These are phyloP conservation scores for Watersipora subatra DNA, from an alignment of 1,140 invertebrate species.

Conservation along the genomic window DNA sequence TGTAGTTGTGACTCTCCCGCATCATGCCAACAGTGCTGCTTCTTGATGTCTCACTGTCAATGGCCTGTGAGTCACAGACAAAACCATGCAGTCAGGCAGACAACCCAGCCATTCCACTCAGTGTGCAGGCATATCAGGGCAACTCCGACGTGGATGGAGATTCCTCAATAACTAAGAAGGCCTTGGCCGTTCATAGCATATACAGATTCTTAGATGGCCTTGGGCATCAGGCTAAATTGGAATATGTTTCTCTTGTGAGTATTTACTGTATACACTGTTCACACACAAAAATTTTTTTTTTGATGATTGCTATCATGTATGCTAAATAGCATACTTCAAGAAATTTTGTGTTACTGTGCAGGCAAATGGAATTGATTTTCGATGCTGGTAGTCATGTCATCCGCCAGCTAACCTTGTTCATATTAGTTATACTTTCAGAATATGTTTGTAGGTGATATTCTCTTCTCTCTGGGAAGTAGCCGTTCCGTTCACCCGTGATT, in stretches of 20 bases:
- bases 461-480: conserved; percentile 65
- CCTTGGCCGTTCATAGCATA: conserved; percentile 68
- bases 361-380: too few species aligned
- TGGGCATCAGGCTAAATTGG: conserved; percentile 63
- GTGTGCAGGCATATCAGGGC: too few species aligned
- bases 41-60: conserved; percentile 63
- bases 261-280: conserved; percentile 9
- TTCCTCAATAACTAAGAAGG: conserved; percentile 48
- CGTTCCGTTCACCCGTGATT: conserved; percentile 69
- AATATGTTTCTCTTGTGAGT: conserved; percentile 74
- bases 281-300: too few species aligned
- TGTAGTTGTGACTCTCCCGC: too few species aligned
- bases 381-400: too few species aligned
- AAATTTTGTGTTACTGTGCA: too few species aligned
- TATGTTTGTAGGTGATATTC: conserved; percentile 54
- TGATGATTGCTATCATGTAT: too few species aligned
- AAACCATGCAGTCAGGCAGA: too few species aligned
- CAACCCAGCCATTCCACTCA: too few species aligned
- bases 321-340: too few species aligned
- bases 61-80: conserved; percentile 54
- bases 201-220: conserved; percentile 72
- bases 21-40: conserved; percentile 66
- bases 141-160: conserved; percentile 42
- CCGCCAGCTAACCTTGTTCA: too few species aligned
- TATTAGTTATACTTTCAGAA: too few species aligned